phyloP scores from a whole-genome alignment of 2,113 vertebrate genomes.

The Illadopsis cleaveri region DNA sequence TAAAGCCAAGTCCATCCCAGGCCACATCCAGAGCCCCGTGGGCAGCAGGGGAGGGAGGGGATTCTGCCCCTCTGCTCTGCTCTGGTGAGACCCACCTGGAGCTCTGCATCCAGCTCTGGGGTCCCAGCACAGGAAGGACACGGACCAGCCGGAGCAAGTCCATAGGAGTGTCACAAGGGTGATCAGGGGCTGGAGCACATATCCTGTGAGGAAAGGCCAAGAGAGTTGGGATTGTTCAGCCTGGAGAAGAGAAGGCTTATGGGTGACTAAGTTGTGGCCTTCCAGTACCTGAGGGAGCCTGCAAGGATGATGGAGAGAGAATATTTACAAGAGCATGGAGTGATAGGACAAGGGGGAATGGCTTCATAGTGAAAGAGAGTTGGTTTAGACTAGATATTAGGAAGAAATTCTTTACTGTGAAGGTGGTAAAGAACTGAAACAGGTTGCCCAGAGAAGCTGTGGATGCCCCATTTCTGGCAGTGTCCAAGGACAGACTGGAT shows the following conservation, averaged over 20 bases:
- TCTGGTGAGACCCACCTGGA: not conserved
- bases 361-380: not conserved
- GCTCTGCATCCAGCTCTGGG: not conserved
- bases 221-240: not conserved
- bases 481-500: not conserved
- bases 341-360: not conserved
- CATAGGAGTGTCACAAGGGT: not conserved
- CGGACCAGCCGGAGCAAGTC: fast-evolving
- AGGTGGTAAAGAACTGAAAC: not conserved
- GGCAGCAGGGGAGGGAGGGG: not conserved
- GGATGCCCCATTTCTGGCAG: too few species aligned
- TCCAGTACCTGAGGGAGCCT: not conserved
- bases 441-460: not conserved
- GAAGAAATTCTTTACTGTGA: not conserved
- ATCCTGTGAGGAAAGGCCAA: not conserved
- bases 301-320: not conserved
- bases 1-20: not conserved
- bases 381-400: not conserved
- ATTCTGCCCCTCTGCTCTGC: not conserved
- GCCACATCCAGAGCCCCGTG: not conserved
- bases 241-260: not conserved
- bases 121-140: not conserved
- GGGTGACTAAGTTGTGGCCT: not conserved
- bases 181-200: not conserved
- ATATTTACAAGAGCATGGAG: not conserved